Percentiles rank a stretch among this genome's conserved stretches.
Conservation (phyloP, 1,140 invertebrate species). For the Temnothorax curvispinosus region DNA sequence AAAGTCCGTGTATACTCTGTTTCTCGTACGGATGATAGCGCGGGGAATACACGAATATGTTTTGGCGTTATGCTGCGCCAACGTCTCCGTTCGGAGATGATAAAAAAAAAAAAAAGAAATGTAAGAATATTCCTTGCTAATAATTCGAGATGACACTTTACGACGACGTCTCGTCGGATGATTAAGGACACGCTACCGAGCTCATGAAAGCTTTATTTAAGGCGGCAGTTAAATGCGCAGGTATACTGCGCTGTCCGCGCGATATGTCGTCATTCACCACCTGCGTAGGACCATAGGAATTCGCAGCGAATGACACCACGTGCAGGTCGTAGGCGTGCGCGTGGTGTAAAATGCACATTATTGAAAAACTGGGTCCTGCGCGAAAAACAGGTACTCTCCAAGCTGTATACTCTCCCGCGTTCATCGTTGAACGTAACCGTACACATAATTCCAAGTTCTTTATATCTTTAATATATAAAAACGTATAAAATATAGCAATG, state of each 20-base stretch:
- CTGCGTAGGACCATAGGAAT: slow-evolving; percentile 47
- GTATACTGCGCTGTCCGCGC: slow-evolving; percentile 18
- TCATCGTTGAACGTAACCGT: neutral
- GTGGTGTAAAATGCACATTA: slow-evolving; percentile 42
- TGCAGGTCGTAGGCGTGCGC: slow-evolving; percentile 30
- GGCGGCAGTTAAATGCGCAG: slow-evolving; percentile 16
- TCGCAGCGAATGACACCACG: slow-evolving; percentile 29
- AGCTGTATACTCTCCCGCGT: slow-evolving; percentile 14
- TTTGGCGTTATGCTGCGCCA: neutral
- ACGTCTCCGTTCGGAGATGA: neutral
- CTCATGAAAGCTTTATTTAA: slow-evolving; percentile 45
- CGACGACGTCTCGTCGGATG: slow-evolving; percentile 9
- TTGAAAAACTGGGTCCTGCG: slow-evolving; percentile 49
- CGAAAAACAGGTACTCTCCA: slow-evolving; percentile 30
- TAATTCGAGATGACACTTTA: slow-evolving; percentile 9
- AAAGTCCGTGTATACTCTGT: slow-evolving; percentile 39
- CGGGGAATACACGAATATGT: neutral
- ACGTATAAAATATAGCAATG: neutral
- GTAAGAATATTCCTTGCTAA: neutral
- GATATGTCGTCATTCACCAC: slow-evolving; percentile 38
- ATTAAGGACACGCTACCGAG: slow-evolving; percentile 30
- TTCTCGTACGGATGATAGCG: slow-evolving; percentile 12
- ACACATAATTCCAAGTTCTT: neutral
- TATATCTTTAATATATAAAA: neutral
- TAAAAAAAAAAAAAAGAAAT: neutral